Evolutionary conservation across 2,113 vertebrate genomes (phyloP).

Genomic region (Cichladusa arquata): DNA sequence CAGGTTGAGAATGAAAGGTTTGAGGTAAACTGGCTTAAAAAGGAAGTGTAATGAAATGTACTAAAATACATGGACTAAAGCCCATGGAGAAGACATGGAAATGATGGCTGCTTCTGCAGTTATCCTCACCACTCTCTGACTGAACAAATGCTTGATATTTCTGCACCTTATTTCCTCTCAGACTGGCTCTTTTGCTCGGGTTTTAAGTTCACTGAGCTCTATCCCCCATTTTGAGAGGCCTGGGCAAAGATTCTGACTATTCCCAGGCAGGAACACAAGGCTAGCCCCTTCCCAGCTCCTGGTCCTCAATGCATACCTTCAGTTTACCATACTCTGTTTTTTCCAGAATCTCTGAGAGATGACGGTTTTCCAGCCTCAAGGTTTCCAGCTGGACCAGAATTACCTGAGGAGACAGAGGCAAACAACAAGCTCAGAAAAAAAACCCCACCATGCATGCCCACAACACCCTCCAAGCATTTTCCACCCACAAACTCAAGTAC

Average conservation of each 20-base stretch:
- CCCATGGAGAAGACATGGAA: background rate
- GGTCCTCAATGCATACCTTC: slow-evolving; percentile 63
- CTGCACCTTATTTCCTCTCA: background rate
- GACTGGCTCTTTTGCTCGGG: background rate
- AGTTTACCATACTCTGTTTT: slow-evolving; percentile 67
- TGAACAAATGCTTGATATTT: background rate
- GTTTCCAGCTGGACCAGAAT: slow-evolving; percentile 82
- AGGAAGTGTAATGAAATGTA: background rate
- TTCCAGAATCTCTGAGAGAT: slow-evolving; percentile 79
- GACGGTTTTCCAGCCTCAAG: slow-evolving; percentile 82
- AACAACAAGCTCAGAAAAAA: background rate
- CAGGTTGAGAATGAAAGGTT: background rate
- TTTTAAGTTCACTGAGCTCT: background rate
- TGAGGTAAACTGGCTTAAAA: background rate
- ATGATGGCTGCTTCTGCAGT: background rate
- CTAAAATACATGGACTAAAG: background rate
- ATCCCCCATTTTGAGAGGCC: background rate
- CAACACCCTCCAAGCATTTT: background rate
- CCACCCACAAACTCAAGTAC: background rate
- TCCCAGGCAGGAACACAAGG: background rate
- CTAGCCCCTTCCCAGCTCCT: background rate
- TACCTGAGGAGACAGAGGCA: slow-evolving; percentile 66
- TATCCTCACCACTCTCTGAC: background rate
- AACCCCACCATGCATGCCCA: background rate
- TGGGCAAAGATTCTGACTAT: background rate